A percentile compares a stretch with the other conserved stretches of the same genome.
Conservation (phyloP, 2,113 vertebrate genomes). For the Cyanoderma ruficeps region DNA sequence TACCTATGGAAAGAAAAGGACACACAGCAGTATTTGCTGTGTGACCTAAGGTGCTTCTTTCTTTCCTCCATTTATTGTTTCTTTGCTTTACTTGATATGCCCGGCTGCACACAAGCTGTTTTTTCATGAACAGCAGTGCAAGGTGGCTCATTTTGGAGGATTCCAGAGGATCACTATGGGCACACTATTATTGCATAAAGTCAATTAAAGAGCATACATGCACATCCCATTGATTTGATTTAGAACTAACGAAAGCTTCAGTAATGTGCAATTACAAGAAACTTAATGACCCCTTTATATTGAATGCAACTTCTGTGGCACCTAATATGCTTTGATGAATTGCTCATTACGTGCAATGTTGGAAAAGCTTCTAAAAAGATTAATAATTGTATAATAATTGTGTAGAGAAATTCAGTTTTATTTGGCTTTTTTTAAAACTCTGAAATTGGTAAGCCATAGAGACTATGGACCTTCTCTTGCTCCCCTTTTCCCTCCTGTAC, state of each 20-base stretch:
- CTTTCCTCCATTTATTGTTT: background rate
- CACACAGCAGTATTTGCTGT: background rate
- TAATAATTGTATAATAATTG: constrained; percentile 66
- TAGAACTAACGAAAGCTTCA: constrained; percentile 48
- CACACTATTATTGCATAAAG: constrained; percentile 32
- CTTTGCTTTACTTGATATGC: background rate
- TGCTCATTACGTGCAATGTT: constrained; percentile 54
- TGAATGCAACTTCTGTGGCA: constrained; percentile 50
- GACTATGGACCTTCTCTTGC: background rate
- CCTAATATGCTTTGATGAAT: constrained; percentile 72
- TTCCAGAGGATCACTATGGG: constrained; percentile 1
- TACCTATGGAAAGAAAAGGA: background rate
- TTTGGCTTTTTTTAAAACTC: background rate
- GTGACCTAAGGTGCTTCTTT: background rate
- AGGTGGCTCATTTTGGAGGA: background rate
- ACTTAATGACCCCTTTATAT: constrained; percentile 63
- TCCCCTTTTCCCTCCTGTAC: background rate
- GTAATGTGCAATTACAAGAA: constrained; percentile 67
- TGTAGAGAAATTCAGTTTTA: constrained; percentile 48
- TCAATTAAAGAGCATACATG: constrained; percentile 47
- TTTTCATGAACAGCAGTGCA: background rate
- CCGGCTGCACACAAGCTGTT: background rate
- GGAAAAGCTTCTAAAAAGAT: constrained; percentile 58
- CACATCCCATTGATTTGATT: constrained; percentile 66
- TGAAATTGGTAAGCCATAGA: background rate